These are phyloP conservation scores for Fundulus diaphanus DNA, from an alignment of 2,797 vertebrate genomes.

Conservation along the genomic window DNA sequence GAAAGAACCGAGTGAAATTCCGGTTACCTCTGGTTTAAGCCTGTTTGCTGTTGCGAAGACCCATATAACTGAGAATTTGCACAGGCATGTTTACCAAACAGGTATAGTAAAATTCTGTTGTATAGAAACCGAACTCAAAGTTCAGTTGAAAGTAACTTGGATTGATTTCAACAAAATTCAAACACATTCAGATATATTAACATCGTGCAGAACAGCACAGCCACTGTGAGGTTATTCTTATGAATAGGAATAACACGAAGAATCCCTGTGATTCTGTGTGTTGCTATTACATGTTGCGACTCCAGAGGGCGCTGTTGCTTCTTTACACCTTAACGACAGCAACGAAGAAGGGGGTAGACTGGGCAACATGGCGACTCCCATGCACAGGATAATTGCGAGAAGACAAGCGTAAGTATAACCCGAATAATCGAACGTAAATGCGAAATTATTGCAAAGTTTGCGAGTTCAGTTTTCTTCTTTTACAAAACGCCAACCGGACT, in stretches of 20 bases:
- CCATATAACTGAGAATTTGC: too few species aligned
- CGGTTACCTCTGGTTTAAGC: too few species aligned
- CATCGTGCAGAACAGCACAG: not conserved
- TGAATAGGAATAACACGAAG: not conserved
- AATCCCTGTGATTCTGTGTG: too few species aligned
- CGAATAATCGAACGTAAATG: not conserved
- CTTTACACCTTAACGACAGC: not conserved
- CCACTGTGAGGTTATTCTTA: not conserved
- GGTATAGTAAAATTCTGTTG: not conserved
- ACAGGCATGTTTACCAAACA: too few species aligned
- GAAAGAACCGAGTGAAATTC: too few species aligned
- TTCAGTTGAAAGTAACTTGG: not conserved
- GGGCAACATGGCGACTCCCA: conserved; percentile 96
- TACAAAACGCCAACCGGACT: not conserved
- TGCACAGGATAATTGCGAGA: conserved; percentile 95
- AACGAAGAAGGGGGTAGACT: conserved; percentile 62
- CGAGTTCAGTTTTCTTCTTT: not conserved
- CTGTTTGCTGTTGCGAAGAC: too few species aligned
- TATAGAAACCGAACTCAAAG: not conserved
- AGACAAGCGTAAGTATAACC: conserved; percentile 90
- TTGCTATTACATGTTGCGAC: not conserved
- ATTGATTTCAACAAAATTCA: not conserved
- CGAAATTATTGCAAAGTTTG: not conserved
- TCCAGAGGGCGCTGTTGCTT: not conserved
- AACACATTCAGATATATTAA: not conserved